A percentile compares a stretch with the other conserved stretches of the same genome.
Evolutionary conservation across 2,797 vertebrate species (phyloP).

Genomic region (Tinamus major): DNA sequence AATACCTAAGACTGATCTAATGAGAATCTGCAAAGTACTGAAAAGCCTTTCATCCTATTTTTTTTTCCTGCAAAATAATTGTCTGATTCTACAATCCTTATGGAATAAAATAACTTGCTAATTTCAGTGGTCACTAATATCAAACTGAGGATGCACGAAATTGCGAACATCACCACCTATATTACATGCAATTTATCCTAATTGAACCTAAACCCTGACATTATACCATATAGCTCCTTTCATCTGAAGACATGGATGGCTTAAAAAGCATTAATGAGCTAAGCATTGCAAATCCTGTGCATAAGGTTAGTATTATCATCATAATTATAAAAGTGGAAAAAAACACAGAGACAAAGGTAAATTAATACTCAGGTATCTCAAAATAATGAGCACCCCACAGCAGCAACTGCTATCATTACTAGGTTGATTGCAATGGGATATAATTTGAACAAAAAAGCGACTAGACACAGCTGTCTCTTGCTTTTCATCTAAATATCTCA

Average conservation of each 20-base stretch:
- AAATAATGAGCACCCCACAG: conserved; percentile 18
- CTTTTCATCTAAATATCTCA: conserved; percentile 6
- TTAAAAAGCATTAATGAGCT: conserved; percentile 40
- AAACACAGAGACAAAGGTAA: not conserved
- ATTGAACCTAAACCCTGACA: conserved; percentile 18
- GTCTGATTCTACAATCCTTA: not conserved
- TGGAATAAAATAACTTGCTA: not conserved
- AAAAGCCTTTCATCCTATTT: not conserved
- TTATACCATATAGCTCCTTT: not conserved
- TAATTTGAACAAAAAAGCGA: not conserved
- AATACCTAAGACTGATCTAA: not conserved
- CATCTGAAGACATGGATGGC: conserved; percentile 17
- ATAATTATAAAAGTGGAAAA: not conserved
- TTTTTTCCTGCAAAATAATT: not conserved
- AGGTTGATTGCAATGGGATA: not conserved
- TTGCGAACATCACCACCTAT: not conserved
- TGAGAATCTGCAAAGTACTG: not conserved
- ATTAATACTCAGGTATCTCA: not conserved
- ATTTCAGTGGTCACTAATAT: not conserved
- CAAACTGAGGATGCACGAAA: not conserved
- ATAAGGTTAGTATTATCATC: not conserved
- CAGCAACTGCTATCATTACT: not conserved
- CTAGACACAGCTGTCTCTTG: not conserved
- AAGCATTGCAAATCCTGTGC: not conserved
- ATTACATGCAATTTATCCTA: conserved; percentile 1